A percentile compares a stretch with the other conserved stretches of the same genome.
These are phyloP conservation scores for Sinohyriopsis cumingii DNA, from an alignment of 2,888 invertebrate genomes.

Conservation along the genomic window DNA sequence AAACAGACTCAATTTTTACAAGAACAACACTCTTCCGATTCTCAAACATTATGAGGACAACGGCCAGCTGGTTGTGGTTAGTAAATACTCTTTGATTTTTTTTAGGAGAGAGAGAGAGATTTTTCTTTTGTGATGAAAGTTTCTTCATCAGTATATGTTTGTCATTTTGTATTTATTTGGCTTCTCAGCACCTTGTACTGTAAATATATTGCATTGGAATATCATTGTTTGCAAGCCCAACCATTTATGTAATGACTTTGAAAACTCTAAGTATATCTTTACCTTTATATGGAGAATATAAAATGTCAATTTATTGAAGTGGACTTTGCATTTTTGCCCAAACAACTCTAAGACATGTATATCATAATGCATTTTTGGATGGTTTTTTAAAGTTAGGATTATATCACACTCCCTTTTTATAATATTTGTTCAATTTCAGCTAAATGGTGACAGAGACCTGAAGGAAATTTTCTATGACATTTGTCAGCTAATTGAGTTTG, in stretches of 20 bases:
- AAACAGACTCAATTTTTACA: slow-evolving; percentile 60
- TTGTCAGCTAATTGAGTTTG: slow-evolving; percentile 51
- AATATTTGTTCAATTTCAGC: slow-evolving; percentile 38
- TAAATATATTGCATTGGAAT: no score
- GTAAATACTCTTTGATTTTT: slow-evolving; percentile 21
- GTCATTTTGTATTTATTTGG: neutral
- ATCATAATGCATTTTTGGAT: no score
- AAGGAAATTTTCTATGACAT: slow-evolving; percentile 61
- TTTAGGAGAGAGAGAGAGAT: neutral
- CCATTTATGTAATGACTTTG: no score
- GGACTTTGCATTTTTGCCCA: no score
- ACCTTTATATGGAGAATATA: no score
- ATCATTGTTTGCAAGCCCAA: no score
- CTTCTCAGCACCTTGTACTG: neutral
- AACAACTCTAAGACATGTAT: no score
- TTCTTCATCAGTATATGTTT: neutral
- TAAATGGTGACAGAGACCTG: slow-evolving; percentile 59
- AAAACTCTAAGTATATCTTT: no score
- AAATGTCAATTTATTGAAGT: no score
- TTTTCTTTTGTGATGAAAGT: neutral
- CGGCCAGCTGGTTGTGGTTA: slow-evolving; percentile 63
- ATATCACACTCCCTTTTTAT: slow-evolving; percentile 1
- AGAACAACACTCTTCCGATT: slow-evolving; percentile 65
- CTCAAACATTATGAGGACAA: slow-evolving; percentile 62
- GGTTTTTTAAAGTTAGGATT: no score